Evolutionary conservation across 2,797 vertebrate species (phyloP).

Genomic region (Acanthis flammea): DNA sequence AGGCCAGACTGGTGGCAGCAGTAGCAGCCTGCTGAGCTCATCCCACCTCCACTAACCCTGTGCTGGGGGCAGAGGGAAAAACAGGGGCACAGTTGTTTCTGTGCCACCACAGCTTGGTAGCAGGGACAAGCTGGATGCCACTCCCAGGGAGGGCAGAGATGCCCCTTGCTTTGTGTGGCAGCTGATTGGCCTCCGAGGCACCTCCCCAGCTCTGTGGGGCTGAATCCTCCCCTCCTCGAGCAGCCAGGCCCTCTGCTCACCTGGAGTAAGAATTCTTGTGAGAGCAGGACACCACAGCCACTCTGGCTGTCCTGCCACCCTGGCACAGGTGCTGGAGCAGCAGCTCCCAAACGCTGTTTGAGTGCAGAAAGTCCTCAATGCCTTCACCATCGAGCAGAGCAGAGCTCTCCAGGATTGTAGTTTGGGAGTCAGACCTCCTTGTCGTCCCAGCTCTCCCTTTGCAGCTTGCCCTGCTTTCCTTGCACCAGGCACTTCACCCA

Average conservation of each 20-base stretch:
- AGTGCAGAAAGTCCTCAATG: neutral
- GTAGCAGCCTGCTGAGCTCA: neutral
- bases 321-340: neutral
- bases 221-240: neutral
- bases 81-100: neutral
- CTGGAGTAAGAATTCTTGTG: accelerated
- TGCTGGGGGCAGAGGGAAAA: neutral
- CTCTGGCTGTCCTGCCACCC: neutral
- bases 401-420: neutral
- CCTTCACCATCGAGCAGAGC: neutral
- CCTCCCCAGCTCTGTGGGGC: neutral
- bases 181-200: neutral
- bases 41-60: neutral
- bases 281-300: accelerated
- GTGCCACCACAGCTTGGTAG: neutral
- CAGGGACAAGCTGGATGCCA: neutral
- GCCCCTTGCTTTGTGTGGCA: neutral
- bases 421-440: neutral
- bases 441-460: neutral
- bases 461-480: neutral
- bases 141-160: neutral
- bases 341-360: neutral
- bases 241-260: accelerated
- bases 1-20: neutral
- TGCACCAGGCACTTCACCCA: neutral